phyloP scores from a whole-genome alignment of 2,888 invertebrate genomes.

The Phasia obesa region DNA sequence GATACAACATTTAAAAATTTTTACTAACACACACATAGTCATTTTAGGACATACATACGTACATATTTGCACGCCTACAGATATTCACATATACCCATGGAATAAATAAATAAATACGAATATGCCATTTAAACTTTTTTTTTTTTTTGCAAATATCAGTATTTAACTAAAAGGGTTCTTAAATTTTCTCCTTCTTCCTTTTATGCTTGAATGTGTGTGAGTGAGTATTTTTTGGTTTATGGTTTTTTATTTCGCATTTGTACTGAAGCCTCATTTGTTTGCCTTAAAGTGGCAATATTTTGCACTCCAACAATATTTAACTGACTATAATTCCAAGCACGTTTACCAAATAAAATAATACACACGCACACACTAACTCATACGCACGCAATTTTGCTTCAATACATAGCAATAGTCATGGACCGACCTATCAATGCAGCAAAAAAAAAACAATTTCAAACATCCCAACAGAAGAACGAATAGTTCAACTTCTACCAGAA shows the following conservation, averaged over 20 bases:
- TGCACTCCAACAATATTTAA: constrained; percentile 63
- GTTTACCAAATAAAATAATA: constrained; percentile 63
- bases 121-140: constrained; percentile 64
- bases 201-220: neutral
- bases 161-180: constrained; percentile 65
- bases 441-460: neutral
- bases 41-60: constrained; percentile 1
- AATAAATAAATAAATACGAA: constrained; percentile 57
- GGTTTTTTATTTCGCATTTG: constrained; percentile 3
- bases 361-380: neutral
- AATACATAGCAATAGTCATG: constrained; percentile 2
- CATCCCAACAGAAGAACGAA: neutral
- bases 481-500: neutral
- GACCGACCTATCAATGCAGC: neutral
- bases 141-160: constrained; percentile 53
- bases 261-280: constrained; percentile 55
- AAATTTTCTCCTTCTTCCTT: constrained; percentile 16
- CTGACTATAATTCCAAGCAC: constrained; percentile 68
- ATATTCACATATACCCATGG: constrained; percentile 30
- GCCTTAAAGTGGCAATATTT: constrained; percentile 67
- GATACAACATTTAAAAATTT: neutral
- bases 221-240: constrained; percentile 13
- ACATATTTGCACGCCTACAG: neutral
- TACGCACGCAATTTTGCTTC: neutral
- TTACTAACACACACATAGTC: neutral